Conservation (phyloP, 2,113 vertebrate genomes). For the Ophthalmolycus amberensis region DNA sequence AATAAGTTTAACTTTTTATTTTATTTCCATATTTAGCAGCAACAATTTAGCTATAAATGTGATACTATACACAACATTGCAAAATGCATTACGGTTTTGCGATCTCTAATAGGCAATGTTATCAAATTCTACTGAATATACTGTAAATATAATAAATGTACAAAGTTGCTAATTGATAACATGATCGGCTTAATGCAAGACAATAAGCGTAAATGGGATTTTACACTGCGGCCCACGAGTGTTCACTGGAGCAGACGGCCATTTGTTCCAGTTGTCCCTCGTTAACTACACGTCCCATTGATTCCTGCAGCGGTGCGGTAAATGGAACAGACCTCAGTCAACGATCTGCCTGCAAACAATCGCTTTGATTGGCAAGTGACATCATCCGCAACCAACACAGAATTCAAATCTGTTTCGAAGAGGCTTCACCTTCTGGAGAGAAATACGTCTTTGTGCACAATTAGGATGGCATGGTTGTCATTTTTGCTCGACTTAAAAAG, state of each 20-base stretch:
- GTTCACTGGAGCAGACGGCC: slow-evolving; percentile 52
- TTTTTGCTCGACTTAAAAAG: background rate
- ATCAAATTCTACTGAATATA: background rate
- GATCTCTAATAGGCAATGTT: background rate
- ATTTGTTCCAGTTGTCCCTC: slow-evolving; percentile 73
- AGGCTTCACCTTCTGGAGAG: background rate
- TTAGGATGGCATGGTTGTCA: background rate
- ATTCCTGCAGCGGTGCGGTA: slow-evolving; percentile 68
- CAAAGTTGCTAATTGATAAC: slow-evolving; percentile 63
- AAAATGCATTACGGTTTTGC: background rate
- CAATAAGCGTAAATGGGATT: slow-evolving; percentile 62
- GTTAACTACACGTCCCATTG: slow-evolving; percentile 73
- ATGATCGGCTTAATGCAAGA: slow-evolving; percentile 48
- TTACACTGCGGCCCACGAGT: slow-evolving; percentile 40
- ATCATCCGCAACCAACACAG: slow-evolving; percentile 21
- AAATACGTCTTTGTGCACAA: background rate
- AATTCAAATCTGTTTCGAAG: background rate
- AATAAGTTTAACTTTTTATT: background rate
- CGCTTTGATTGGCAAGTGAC: slow-evolving; percentile 43
- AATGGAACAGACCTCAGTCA: slow-evolving; percentile 70
- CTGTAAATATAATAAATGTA: slow-evolving; percentile 27
- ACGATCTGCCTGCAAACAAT: slow-evolving; percentile 59
- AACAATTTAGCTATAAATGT: background rate
- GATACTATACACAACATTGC: background rate
- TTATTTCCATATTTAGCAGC: background rate